phyloP scores from a whole-genome alignment of 2,797 vertebrate species.

The Myotis pilosus region DNA sequence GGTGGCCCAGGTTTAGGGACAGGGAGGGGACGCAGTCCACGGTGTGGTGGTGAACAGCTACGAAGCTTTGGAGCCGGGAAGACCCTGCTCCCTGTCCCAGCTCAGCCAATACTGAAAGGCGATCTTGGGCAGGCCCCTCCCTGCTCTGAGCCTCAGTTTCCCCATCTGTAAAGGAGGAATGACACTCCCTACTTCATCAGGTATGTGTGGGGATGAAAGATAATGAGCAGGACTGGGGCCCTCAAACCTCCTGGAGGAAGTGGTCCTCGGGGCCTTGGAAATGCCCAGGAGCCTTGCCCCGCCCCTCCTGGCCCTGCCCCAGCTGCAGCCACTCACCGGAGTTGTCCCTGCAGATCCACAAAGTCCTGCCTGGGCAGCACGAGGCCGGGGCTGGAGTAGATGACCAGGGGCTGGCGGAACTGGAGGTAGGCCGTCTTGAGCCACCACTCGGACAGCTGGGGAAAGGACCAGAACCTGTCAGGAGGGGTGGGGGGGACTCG shows the following conservation, averaged over 20 bases:
- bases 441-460: constrained; percentile 97
- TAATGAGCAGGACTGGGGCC: background rate
- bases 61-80: background rate
- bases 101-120: background rate
- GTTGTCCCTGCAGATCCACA: constrained; percentile 95
- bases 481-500: background rate
- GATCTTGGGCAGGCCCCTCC: background rate
- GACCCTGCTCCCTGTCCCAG: background rate
- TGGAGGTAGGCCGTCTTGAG: constrained; percentile 96
- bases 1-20: background rate
- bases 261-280: background rate
- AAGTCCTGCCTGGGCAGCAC: constrained; percentile 95
- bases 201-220: background rate
- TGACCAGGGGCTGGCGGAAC: constrained; percentile 94
- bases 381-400: constrained; percentile 94
- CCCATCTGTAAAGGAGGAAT: background rate
- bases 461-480: constrained; percentile 45
- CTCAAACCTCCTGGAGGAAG: background rate
- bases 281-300: background rate
- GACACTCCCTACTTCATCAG: background rate
- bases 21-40: too few species aligned
- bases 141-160: constrained; percentile 31
- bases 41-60: background rate
- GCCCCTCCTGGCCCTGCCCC: background rate
- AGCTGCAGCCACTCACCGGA: constrained; percentile 86